Percentiles rank a stretch among this genome's conserved stretches.
phyloP scores from a whole-genome alignment of 1,140 invertebrate species.

The Drosophila truncata region DNA sequence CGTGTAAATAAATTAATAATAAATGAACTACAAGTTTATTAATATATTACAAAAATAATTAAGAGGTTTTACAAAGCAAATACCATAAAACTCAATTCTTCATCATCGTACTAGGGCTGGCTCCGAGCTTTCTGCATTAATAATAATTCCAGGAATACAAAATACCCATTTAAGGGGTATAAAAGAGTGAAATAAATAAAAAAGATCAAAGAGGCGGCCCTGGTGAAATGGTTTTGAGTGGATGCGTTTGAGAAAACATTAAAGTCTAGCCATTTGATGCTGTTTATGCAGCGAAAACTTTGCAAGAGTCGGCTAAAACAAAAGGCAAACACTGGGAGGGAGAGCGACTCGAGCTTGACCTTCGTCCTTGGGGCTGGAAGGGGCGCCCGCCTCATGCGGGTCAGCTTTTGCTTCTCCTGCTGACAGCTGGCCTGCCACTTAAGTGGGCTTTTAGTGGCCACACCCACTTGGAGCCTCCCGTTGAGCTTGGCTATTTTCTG shows the following conservation, averaged over 20 bases:
- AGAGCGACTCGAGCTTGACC: slow-evolving; percentile 47
- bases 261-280: slow-evolving; percentile 64
- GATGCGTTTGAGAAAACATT: slow-evolving; percentile 67
- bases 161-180: neutral
- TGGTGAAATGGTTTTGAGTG: slow-evolving; percentile 61
- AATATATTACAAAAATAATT: fast-evolving
- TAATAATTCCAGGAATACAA: neutral
- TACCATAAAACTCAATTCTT: neutral
- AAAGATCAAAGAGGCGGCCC: slow-evolving; percentile 66
- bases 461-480: slow-evolving; percentile 30
- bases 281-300: slow-evolving; percentile 47
- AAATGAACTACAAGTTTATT: neutral
- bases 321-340: slow-evolving; percentile 22
- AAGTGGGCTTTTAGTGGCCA: slow-evolving; percentile 58
- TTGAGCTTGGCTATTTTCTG: slow-evolving; percentile 28
- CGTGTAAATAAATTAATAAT: neutral
- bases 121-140: neutral
- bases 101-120: no score
- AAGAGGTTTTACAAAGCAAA: neutral
- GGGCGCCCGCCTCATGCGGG: slow-evolving; percentile 33
- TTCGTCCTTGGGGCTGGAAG: slow-evolving; percentile 15
- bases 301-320: slow-evolving; percentile 35
- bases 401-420: slow-evolving; percentile 7
- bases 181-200: slow-evolving; percentile 6
- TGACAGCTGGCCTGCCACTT: slow-evolving; percentile 58